Percentiles rank a stretch among this genome's conserved stretches.
These are phyloP conservation scores for Hemicentrotus pulcherrimus DNA, from an alignment of 35 echinoderm and acorn worm species.

Conservation along the genomic window DNA sequence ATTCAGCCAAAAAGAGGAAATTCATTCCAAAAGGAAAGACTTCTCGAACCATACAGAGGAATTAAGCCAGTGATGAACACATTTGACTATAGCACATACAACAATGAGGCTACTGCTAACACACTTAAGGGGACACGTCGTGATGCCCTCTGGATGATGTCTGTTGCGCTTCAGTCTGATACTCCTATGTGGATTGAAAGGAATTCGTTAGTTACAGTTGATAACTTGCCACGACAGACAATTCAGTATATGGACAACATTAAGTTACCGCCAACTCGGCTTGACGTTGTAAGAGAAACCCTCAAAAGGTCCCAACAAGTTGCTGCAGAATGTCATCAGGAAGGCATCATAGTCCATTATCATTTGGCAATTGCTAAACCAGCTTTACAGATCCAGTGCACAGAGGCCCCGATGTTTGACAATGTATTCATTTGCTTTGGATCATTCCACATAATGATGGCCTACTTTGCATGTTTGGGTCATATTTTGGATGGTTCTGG, in stretches of 20 bases:
- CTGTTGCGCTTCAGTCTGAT: neutral
- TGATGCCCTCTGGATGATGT: too few species aligned
- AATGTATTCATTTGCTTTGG: constrained; percentile 55
- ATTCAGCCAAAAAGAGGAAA: too few species aligned
- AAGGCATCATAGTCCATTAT: constrained; percentile 30
- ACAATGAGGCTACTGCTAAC: too few species aligned
- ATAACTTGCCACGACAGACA: constrained; percentile 28
- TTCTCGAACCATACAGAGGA: too few species aligned
- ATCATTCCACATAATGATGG: constrained; percentile 54
- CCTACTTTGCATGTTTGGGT: constrained; percentile 33
- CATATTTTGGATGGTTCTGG: constrained; percentile 50
- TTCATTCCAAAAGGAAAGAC: too few species aligned
- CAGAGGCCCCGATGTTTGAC: constrained; percentile 42
- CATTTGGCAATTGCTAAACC: constrained; percentile 51
- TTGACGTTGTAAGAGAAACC: constrained; percentile 47
- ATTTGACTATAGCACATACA: too few species aligned
- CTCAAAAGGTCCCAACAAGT: neutral
- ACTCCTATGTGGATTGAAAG: constrained; percentile 54
- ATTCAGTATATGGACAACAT: constrained; percentile 50
- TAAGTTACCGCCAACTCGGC: neutral
- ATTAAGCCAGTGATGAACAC: too few species aligned
- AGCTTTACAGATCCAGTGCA: constrained; percentile 45
- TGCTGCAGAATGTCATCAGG: constrained; percentile 51
- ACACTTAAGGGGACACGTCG: too few species aligned
- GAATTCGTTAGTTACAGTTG: constrained; percentile 21